These are phyloP conservation scores for Dromococcyx pavoninus DNA, from an alignment of 2,797 vertebrate genomes.

Conservation along the genomic window DNA sequence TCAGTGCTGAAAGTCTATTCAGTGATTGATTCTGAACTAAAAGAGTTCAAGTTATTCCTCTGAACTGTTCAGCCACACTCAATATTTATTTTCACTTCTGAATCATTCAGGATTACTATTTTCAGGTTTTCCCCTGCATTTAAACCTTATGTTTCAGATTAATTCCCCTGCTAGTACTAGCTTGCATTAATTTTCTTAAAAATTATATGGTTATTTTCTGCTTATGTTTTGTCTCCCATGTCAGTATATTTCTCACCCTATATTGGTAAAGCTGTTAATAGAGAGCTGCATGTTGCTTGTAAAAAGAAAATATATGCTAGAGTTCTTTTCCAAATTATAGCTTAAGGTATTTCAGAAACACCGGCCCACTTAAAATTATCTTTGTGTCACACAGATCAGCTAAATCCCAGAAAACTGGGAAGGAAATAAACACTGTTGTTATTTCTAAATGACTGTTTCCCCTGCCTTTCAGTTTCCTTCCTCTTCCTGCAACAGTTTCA, in stretches of 20 bases:
- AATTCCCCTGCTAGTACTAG: background rate
- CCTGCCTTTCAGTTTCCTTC: background rate
- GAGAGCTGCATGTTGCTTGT: background rate
- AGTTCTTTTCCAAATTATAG: background rate
- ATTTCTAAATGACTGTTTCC: background rate
- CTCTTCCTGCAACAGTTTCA: background rate
- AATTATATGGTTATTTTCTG: background rate
- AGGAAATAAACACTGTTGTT: background rate
- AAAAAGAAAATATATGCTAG: background rate
- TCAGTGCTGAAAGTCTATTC: background rate
- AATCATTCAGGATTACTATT: background rate
- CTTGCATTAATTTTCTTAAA: background rate
- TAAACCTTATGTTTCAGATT: background rate
- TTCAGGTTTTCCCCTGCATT: background rate
- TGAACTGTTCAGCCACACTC: background rate
- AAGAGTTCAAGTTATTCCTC: background rate
- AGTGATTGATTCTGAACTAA: background rate
- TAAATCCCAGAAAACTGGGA: background rate
- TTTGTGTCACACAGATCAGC: background rate
- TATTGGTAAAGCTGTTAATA: background rate
- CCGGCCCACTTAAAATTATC: background rate
- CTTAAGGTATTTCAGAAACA: background rate
- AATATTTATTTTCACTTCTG: slow-evolving; percentile 7
- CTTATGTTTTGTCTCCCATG: background rate
- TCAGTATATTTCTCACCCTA: background rate